Percentiles rank a stretch among this genome's conserved stretches.
phyloP scores from a whole-genome alignment of 1,140 invertebrate genomes.

The Drosophila trapezifrons region DNA sequence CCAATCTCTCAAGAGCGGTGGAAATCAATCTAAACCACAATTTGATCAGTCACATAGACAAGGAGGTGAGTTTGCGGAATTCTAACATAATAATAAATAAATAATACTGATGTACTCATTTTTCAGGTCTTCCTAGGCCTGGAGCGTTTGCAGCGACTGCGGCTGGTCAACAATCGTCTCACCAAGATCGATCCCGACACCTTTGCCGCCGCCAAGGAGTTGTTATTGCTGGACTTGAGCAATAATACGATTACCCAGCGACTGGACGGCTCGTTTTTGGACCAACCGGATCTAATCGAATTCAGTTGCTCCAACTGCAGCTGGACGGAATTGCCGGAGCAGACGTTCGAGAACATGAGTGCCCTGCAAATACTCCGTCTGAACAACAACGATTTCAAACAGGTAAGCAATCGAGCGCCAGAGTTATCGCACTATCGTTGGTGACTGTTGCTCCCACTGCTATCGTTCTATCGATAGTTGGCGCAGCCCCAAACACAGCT shows the following conservation, averaged over 20 bases:
- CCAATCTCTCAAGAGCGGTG: conserved; percentile 70
- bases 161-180: conserved; percentile 85
- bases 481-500: conserved; percentile 13
- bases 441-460: neutral
- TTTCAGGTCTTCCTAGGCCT: conserved; percentile 67
- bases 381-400: conserved; percentile 83
- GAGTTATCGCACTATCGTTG: conserved; percentile 18
- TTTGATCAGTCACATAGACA: conserved; percentile 66
- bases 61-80: conserved; percentile 51
- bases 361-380: conserved; percentile 83
- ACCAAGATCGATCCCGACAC: conserved; percentile 85
- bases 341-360: conserved; percentile 84
- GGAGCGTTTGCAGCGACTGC: conserved; percentile 65
- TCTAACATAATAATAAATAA: neutral
- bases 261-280: conserved; percentile 71
- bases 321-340: conserved; percentile 74
- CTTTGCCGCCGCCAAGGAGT: conserved; percentile 84
- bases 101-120: neutral
- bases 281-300: conserved; percentile 67
- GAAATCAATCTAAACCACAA: conserved; percentile 78
- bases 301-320: conserved; percentile 78
- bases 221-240: conserved; percentile 85
- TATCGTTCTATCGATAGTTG: conserved; percentile 55
- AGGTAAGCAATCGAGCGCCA: conserved; percentile 59
- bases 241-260: conserved; percentile 85